These are phyloP conservation scores for Cyrtonyx montezumae DNA, from an alignment of 2,113 vertebrate species.

Conservation along the genomic window DNA sequence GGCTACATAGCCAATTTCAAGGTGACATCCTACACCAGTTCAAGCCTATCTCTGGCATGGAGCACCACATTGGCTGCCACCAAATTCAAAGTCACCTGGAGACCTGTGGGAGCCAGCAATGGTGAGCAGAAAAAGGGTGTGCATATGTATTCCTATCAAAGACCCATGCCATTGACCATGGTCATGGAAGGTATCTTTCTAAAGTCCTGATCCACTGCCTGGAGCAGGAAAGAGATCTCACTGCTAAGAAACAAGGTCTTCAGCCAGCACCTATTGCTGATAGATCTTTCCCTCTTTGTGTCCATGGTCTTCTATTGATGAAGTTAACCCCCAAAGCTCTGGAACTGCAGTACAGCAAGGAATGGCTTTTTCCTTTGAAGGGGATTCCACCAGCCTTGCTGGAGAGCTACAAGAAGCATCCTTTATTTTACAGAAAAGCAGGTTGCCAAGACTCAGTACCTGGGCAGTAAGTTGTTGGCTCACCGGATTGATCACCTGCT, in stretches of 20 bases:
- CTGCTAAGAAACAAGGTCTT: background rate
- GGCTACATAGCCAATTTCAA: conserved; percentile 88
- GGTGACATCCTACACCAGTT: conserved; percentile 82
- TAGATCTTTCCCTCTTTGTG: background rate
- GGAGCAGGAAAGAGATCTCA: background rate
- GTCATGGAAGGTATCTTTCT: background rate
- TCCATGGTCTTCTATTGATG: background rate
- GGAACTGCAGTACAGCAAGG: background rate
- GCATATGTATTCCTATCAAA: background rate
- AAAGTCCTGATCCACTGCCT: background rate
- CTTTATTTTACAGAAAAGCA: conserved; percentile 59
- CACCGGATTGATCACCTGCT: conserved; percentile 75
- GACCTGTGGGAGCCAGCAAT: background rate
- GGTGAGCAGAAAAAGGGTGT: conserved; percentile 21
- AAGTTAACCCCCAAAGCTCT: background rate
- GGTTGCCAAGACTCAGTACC: conserved; percentile 72
- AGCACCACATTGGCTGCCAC: conserved; percentile 85
- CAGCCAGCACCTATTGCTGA: rapidly evolving
- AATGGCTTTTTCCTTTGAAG: background rate
- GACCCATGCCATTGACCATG: background rate
- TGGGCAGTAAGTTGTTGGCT: conserved; percentile 75
- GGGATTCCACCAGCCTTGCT: background rate
- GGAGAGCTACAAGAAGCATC: background rate
- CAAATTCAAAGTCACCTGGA: conserved; percentile 88
- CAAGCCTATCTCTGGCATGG: conserved; percentile 83